phyloP scores from a whole-genome alignment of 2,113 vertebrate genomes.

The Smithornis capensis region DNA sequence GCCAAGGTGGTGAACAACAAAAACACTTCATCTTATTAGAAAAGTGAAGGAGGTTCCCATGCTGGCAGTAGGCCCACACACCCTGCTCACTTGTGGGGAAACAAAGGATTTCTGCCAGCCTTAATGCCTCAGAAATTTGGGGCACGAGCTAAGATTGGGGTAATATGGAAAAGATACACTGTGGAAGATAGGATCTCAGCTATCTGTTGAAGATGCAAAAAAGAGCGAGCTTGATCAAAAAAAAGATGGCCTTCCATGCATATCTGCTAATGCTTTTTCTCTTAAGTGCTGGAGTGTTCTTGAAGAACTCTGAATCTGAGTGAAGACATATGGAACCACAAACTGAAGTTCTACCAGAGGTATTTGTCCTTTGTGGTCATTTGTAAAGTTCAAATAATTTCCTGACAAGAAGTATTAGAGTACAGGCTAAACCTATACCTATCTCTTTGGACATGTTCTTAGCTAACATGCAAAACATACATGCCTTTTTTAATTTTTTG shows the following conservation, averaged over 20 bases:
- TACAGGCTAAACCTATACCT: constrained; percentile 30
- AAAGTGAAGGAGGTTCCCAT: fast-evolving
- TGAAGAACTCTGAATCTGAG: background rate
- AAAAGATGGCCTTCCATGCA: fast-evolving
- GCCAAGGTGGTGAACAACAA: background rate
- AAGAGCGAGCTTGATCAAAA: background rate
- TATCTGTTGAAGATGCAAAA: background rate
- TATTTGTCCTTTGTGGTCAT: background rate
- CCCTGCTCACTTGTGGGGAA: background rate
- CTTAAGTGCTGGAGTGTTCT: background rate
- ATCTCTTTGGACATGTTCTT: background rate
- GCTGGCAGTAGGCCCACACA: background rate
- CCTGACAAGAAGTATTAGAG: background rate
- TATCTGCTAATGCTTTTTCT: background rate
- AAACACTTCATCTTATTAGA: background rate
- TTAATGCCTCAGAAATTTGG: background rate
- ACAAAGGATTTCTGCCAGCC: background rate
- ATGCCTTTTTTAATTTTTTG: background rate
- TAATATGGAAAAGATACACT: background rate
- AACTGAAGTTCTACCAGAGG: background rate
- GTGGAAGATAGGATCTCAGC: background rate
- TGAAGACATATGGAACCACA: background rate
- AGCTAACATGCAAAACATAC: background rate
- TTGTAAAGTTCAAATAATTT: background rate
- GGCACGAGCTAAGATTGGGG: background rate